A percentile compares a stretch with the other conserved stretches of the same genome.
phyloP scores from a whole-genome alignment of 2,113 vertebrate genomes.

The Grantiella picta region DNA sequence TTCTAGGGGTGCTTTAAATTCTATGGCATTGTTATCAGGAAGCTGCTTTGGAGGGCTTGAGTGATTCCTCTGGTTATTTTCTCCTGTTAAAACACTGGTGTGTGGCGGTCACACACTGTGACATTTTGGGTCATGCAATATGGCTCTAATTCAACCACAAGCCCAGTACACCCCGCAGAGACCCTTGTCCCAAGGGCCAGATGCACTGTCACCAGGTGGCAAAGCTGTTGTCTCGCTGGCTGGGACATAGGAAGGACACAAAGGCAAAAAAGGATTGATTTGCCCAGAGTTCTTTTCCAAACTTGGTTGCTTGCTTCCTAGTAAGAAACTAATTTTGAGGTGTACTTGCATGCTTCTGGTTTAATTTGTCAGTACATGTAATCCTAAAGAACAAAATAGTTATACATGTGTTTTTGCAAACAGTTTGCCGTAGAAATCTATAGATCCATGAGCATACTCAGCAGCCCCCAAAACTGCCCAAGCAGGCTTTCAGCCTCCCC shows the following conservation, averaged over 20 bases:
- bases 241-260: not conserved
- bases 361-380: not conserved
- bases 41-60: not conserved
- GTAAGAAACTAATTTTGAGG: not conserved
- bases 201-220: not conserved
- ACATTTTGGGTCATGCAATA: not conserved
- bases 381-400: not conserved
- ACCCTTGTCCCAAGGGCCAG: not conserved
- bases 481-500: not conserved
- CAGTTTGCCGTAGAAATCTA: not conserved
- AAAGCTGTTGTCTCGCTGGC: not conserved
- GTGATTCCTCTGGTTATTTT: not conserved
- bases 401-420: fast-evolving
- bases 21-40: not conserved
- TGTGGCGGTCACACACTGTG: not conserved
- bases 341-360: not conserved
- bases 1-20: not conserved
- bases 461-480: not conserved
- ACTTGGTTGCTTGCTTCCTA: not conserved
- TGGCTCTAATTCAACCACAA: not conserved
- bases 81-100: not conserved
- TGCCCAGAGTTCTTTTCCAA: not conserved
- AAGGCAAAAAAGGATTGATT: not conserved
- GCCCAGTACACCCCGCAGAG: not conserved
- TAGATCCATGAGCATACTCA: fast-evolving